Percentiles rank a stretch among this genome's conserved stretches.
These are phyloP conservation scores for Zoanthus solanderi DNA, from an alignment of 92 coral and sea anemone genomes.

Conservation along the genomic window DNA sequence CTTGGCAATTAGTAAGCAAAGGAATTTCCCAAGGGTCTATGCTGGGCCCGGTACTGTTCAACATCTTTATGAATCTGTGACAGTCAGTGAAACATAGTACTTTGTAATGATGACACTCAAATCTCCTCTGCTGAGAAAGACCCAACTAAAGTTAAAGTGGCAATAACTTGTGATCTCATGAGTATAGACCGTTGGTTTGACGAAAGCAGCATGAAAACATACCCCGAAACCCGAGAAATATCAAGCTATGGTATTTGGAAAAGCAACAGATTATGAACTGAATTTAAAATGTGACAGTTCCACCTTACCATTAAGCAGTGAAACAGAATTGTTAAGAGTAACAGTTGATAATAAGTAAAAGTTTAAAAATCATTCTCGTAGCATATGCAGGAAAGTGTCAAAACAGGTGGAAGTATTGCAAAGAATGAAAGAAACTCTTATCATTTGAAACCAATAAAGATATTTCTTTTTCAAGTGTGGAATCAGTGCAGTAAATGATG, in stretches of 20 bases:
- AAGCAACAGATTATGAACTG: background rate
- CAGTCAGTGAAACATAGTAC: too few relatives aligned
- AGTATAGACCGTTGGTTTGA: background rate
- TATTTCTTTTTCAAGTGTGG: constrained; percentile 52
- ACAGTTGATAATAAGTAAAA: constrained; percentile 46
- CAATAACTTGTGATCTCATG: background rate
- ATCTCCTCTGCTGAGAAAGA: background rate
- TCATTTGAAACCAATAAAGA: constrained; percentile 43
- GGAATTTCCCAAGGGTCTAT: too few relatives aligned
- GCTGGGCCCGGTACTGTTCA: too few relatives aligned
- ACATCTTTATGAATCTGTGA: too few relatives aligned
- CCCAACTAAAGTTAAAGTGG: background rate
- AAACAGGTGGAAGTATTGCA: constrained; percentile 28
- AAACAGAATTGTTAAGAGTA: constrained; percentile 15
- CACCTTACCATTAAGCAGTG: too few relatives aligned
- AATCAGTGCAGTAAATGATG: constrained; percentile 45
- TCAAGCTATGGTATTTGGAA: background rate
- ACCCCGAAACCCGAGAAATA: background rate
- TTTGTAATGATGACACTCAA: background rate
- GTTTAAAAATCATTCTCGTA: background rate
- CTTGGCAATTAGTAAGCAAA: too few relatives aligned
- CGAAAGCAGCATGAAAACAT: background rate
- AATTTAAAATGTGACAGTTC: background rate
- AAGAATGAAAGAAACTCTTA: constrained; percentile 4
- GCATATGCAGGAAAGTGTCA: constrained; percentile 48